These are phyloP conservation scores for Drosophila pachea DNA, from an alignment of 1,140 invertebrate genomes.

Conservation along the genomic window DNA sequence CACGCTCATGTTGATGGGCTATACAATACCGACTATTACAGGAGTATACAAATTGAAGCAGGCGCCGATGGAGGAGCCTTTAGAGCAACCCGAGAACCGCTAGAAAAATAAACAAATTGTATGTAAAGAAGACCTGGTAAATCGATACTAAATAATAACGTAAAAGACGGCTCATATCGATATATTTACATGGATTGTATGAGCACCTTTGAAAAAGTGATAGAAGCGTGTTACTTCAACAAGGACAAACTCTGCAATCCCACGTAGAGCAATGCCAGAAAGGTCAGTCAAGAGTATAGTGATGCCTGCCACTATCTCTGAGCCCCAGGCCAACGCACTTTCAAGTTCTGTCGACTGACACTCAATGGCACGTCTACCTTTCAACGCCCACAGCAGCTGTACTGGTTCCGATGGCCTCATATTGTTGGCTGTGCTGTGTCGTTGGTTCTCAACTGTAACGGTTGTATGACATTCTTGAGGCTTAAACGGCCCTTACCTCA, in stretches of 20 bases:
- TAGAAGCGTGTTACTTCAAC: no score
- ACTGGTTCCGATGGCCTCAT: not conserved
- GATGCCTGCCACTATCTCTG: slow-evolving; percentile 9
- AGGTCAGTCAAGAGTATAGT: not conserved
- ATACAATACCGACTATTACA: no score
- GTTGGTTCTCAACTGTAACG: slow-evolving; percentile 5
- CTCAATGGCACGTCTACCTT: slow-evolving; percentile 39
- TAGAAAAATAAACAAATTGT: no score
- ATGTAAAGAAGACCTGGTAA: no score
- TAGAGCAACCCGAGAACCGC: no score
- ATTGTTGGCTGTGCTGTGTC: not conserved
- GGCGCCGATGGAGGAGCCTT: no score
- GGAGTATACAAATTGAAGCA: no score
- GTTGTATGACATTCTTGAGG: slow-evolving; percentile 31
- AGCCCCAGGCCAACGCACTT: slow-evolving; percentile 40
- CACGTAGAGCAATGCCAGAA: not conserved
- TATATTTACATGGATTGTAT: no score
- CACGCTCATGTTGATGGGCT: not conserved
- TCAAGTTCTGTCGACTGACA: slow-evolving; percentile 29
- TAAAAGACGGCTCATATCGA: no score
- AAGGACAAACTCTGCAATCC: no score
- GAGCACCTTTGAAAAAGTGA: no score
- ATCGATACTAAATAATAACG: no score
- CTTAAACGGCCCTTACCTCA: slow-evolving; percentile 18
- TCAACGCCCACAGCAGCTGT: slow-evolving; percentile 1